A percentile compares a stretch with the other conserved stretches of the same genome.
Evolutionary conservation across 2,113 vertebrate genomes (phyloP).

Genomic region (Orientallactaga bullata): DNA sequence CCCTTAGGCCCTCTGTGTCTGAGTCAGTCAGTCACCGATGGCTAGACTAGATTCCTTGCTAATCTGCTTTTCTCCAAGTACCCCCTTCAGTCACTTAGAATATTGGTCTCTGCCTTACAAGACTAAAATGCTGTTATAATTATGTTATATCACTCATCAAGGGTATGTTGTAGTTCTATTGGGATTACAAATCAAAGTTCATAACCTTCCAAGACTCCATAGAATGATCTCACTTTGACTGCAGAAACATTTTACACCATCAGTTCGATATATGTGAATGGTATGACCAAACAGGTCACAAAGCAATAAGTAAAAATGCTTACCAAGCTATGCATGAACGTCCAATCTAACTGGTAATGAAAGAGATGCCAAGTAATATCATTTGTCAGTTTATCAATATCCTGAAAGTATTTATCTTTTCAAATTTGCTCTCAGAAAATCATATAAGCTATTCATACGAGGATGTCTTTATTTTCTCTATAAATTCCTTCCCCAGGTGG

Average conservation of each 20-base stretch:
- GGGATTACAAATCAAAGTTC: constrained; percentile 12
- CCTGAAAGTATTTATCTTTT: background rate
- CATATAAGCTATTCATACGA: background rate
- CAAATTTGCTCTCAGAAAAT: constrained; percentile 49
- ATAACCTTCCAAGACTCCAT: background rate
- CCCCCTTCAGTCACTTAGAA: background rate
- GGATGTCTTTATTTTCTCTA: background rate
- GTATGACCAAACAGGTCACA: constrained; percentile 11
- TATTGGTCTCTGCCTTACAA: background rate
- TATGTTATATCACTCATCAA: background rate
- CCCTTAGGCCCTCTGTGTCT: background rate
- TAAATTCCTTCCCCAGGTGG: background rate
- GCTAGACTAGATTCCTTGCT: background rate
- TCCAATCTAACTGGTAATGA: background rate
- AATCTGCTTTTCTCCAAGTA: background rate
- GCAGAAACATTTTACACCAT: background rate
- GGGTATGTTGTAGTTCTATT: background rate
- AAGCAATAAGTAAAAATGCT: constrained; percentile 8
- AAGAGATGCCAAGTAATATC: background rate
- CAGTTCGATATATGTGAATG: background rate
- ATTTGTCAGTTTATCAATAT: constrained; percentile 9
- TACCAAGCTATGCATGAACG: constrained; percentile 6
- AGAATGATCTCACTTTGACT: background rate
- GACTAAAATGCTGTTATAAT: background rate
- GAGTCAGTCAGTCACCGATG: background rate